Percentiles rank a stretch among this genome's conserved stretches.
phyloP scores from a whole-genome alignment of 2,797 vertebrate genomes.

The Danio kyathit region DNA sequence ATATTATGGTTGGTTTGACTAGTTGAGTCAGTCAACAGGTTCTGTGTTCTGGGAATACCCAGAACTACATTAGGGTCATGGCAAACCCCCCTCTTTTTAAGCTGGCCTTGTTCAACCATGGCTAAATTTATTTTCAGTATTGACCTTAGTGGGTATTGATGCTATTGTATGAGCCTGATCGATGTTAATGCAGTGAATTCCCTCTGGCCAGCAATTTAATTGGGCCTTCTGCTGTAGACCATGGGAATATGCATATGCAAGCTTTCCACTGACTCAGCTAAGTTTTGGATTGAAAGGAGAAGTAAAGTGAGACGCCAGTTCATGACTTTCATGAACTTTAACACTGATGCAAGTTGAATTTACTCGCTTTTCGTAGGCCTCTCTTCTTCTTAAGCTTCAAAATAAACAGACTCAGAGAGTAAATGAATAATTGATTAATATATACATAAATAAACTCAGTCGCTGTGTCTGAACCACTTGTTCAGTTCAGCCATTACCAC shows the following conservation, averaged over 20 bases:
- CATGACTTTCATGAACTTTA: background rate
- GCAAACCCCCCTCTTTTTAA: constrained; percentile 2
- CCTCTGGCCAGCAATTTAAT: constrained; percentile 39
- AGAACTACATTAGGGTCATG: background rate
- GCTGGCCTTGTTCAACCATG: background rate
- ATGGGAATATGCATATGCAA: constrained; percentile 26
- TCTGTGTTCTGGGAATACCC: constrained; percentile 2
- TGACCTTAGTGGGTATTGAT: constrained; percentile 41
- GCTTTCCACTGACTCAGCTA: constrained; percentile 11
- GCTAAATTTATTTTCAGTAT: constrained; percentile 33
- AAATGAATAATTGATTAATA: background rate
- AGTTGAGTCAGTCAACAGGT: background rate
- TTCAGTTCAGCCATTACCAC: background rate
- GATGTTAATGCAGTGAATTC: constrained; percentile 53
- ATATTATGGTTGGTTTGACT: background rate
- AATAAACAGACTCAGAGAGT: background rate
- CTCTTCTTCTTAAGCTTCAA: background rate
- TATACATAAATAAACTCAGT: background rate
- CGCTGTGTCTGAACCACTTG: background rate
- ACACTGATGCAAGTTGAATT: background rate
- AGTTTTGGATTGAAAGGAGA: background rate
- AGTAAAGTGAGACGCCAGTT: background rate
- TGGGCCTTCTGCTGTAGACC: constrained; percentile 14
- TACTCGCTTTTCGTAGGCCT: background rate
- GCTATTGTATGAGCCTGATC: constrained; percentile 43